Evolutionary conservation across 2,797 vertebrate genomes (phyloP).

Genomic region (Pipistrellus pygmaeus): DNA sequence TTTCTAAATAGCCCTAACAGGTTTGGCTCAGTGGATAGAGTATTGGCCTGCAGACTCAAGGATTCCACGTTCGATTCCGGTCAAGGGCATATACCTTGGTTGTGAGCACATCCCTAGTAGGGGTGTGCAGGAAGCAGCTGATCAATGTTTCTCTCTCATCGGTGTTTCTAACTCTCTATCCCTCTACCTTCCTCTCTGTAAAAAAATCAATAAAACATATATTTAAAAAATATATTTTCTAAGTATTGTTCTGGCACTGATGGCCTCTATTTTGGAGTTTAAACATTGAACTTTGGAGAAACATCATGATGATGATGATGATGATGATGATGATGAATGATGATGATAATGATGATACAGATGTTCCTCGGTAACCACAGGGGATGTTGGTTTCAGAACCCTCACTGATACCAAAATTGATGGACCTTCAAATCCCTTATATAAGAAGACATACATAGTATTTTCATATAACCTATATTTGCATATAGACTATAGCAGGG

Average conservation of each 20-base stretch:
- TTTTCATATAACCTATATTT: neutral
- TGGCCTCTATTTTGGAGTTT: neutral
- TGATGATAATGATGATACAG: neutral
- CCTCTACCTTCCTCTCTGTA: too few species aligned
- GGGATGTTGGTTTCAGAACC: neutral
- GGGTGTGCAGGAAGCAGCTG: too few species aligned
- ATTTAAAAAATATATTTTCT: too few species aligned
- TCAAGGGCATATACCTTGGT: too few species aligned
- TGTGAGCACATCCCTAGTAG: too few species aligned
- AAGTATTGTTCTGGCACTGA: neutral
- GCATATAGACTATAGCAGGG: neutral
- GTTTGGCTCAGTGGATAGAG: too few species aligned
- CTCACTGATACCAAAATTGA: neutral
- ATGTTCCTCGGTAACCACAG: neutral
- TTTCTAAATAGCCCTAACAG: neutral
- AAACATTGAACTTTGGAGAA: neutral
- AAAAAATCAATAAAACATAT: too few species aligned
- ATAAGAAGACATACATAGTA: neutral
- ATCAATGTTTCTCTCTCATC: too few species aligned
- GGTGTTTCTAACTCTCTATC: too few species aligned
- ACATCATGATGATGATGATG: neutral
- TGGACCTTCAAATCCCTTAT: too few species aligned
- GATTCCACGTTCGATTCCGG: too few species aligned
- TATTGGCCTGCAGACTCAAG: too few species aligned
- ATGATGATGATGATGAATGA: neutral